Conservation (phyloP, 2,113 vertebrate species). For the Nothoprocta perdicaria region DNA sequence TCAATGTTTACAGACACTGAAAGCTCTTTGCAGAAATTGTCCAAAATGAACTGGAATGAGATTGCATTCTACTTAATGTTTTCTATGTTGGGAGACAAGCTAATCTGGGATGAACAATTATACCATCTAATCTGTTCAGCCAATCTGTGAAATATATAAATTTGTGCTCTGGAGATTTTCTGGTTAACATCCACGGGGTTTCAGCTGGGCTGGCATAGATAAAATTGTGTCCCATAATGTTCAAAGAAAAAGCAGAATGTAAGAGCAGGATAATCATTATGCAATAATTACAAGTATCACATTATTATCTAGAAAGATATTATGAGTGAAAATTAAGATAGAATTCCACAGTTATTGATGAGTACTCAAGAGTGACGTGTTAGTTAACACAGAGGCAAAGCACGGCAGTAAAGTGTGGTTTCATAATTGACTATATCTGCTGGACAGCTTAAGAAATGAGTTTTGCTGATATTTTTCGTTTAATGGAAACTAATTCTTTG, state of each 20-base stretch:
- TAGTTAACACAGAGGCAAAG: neutral
- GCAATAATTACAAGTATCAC: neutral
- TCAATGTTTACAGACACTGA: neutral
- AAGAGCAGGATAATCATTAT: neutral
- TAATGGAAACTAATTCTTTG: neutral
- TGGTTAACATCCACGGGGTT: neutral
- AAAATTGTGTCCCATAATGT: neutral
- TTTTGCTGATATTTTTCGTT: neutral
- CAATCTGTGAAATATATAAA: neutral
- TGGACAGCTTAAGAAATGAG: neutral
- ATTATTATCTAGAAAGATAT: neutral
- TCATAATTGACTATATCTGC: neutral
- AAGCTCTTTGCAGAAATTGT: neutral
- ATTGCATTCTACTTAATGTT: neutral
- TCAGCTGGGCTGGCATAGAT: neutral
- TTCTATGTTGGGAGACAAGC: neutral
- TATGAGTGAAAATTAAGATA: neutral
- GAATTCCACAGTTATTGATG: neutral
- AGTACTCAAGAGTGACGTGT: neutral
- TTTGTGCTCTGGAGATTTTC: neutral
- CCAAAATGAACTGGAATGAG: neutral
- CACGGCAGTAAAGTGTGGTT: neutral
- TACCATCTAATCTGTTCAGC: neutral
- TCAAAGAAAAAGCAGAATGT: accelerated
- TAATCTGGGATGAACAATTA: neutral